Conservation (phyloP, 2,113 vertebrate species). For the Calypte anna region DNA sequence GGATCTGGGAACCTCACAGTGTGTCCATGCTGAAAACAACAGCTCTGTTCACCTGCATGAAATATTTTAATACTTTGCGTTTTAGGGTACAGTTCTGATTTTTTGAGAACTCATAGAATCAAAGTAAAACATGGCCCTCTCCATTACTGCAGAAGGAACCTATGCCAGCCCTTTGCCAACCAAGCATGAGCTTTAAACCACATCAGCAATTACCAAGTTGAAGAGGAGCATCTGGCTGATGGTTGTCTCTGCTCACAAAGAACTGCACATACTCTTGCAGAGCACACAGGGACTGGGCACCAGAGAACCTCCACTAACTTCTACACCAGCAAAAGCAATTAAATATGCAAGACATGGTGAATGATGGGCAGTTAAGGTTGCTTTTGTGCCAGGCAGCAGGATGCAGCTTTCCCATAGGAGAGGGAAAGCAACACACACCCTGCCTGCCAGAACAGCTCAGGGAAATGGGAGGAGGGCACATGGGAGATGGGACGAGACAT, state of each 20-base stretch:
- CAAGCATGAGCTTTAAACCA: not conserved
- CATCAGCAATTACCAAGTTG: not conserved
- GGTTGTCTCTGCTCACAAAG: not conserved
- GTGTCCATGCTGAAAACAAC: not conserved
- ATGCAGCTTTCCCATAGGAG: not conserved
- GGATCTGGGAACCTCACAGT: not conserved
- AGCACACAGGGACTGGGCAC: not conserved
- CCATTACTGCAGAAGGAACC: not conserved
- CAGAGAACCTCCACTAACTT: not conserved
- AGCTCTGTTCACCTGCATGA: not conserved
- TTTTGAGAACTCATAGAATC: not conserved
- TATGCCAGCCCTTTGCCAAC: not conserved
- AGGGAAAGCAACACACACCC: not conserved
- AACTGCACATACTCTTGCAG: not conserved
- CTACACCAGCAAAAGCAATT: not conserved
- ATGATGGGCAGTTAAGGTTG: not conserved
- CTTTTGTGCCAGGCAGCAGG: not conserved
- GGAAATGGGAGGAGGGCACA: rapidly evolving
- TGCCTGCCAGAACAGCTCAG: rapidly evolving
- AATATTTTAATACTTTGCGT: not conserved
- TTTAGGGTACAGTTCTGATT: not conserved
- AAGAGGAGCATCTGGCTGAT: not conserved
- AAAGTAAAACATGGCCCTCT: not conserved
- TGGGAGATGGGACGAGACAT: not conserved
- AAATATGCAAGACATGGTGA: not conserved